Evolutionary conservation across 2,888 invertebrate species (phyloP).

Genomic region (Hecatera dysodea): DNA sequence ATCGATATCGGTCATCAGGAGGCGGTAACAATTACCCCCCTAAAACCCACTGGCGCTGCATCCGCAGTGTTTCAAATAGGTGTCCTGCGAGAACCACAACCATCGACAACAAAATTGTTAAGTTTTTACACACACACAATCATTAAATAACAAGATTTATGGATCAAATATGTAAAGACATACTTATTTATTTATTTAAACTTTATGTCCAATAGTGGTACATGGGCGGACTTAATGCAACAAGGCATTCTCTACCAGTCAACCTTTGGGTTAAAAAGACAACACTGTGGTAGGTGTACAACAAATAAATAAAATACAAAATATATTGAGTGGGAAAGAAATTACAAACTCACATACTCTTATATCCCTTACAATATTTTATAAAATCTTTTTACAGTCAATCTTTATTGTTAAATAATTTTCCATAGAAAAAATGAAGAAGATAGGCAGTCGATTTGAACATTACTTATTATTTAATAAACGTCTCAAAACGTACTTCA

Average conservation of each 20-base stretch:
- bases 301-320: too few relatives aligned
- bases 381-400: too few relatives aligned
- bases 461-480: not conserved
- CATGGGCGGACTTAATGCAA: too few relatives aligned
- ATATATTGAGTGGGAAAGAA: too few relatives aligned
- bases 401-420: too few relatives aligned
- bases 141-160: slow-evolving; percentile 22
- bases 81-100: slow-evolving; percentile 47
- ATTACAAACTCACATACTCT: too few relatives aligned
- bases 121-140: slow-evolving; percentile 37
- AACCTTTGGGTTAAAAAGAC: too few relatives aligned
- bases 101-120: slow-evolving; percentile 31
- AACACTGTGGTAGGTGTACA: too few relatives aligned
- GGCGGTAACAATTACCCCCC: slow-evolving; percentile 13
- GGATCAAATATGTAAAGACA: not conserved
- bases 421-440: too few relatives aligned
- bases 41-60: slow-evolving; percentile 46
- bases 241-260: too few relatives aligned
- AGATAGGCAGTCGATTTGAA: not conserved
- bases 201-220: too few relatives aligned
- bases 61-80: slow-evolving; percentile 14
- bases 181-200: not conserved
- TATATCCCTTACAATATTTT: too few relatives aligned
- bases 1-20: slow-evolving; percentile 27
- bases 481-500: not conserved